Conservation (phyloP, 2,888 invertebrate genomes). For the Melanostoma mellinum region DNA sequence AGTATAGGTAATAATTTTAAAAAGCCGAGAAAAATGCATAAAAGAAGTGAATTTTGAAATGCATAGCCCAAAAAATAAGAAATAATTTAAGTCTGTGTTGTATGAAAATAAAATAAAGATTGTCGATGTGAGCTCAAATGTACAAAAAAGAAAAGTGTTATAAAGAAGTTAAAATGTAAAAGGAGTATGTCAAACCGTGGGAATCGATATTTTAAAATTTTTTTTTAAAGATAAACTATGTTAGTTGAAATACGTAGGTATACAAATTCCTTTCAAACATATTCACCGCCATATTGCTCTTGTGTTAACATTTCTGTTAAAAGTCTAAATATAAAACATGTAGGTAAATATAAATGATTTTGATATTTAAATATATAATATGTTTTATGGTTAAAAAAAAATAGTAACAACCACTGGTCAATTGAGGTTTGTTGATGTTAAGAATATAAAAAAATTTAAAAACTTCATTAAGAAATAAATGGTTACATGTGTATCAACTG, state of each 20-base stretch:
- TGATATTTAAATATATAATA: conserved; percentile 58
- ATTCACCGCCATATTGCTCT: conserved; percentile 83
- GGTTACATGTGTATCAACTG: conserved; percentile 45
- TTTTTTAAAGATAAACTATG: conserved; percentile 54
- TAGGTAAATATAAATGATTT: conserved; percentile 58
- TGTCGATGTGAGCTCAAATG: conserved; percentile 33
- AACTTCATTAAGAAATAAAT: conserved; percentile 48
- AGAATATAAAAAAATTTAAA: conserved; percentile 18
- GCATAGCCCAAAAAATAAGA: conserved; percentile 35
- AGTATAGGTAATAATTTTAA: neutral
- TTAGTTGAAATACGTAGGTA: conserved; percentile 61
- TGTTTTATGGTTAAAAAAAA: conserved; percentile 51
- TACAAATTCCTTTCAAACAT: conserved; percentile 75
- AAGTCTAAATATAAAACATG: conserved; percentile 63
- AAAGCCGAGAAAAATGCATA: conserved; percentile 56
- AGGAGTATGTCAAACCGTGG: conserved; percentile 32
- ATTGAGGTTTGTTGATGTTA: conserved; percentile 39
- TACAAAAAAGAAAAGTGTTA: conserved; percentile 28
- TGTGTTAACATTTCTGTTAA: conserved; percentile 73
- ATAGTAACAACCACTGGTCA: conserved; percentile 58
- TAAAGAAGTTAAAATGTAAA: conserved; percentile 23
- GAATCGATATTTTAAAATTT: conserved; percentile 36
- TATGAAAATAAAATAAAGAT: conserved; percentile 15
- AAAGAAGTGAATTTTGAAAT: conserved; percentile 34
- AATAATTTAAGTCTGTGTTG: conserved; percentile 27